These are phyloP conservation scores for Hypomecis punctinalis DNA, from an alignment of 2,888 invertebrate genomes.

Conservation along the genomic window DNA sequence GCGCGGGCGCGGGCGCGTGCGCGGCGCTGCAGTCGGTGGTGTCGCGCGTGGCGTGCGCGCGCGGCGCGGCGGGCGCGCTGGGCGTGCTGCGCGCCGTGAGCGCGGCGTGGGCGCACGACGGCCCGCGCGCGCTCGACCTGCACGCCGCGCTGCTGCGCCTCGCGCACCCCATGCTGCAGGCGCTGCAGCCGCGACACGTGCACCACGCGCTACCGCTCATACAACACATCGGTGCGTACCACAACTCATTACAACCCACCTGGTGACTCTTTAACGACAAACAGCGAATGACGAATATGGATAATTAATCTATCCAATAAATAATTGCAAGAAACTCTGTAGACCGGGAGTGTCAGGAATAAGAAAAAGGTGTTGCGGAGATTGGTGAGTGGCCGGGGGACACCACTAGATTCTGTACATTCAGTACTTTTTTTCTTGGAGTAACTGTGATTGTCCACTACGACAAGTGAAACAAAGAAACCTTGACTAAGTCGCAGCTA, in stretches of 20 bases:
- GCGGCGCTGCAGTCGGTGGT: slow-evolving; percentile 68
- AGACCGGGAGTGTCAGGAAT: no score
- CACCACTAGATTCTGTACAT: no score
- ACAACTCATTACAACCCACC: no score
- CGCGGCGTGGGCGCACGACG: slow-evolving; percentile 88
- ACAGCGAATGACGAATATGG: slow-evolving; percentile 64
- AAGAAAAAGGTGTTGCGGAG: no score
- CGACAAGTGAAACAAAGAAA: no score
- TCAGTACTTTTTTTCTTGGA: no score
- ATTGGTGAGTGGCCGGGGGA: no score
- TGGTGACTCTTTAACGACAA: no score
- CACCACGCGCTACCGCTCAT: slow-evolving; percentile 87
- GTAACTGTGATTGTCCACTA: no score
- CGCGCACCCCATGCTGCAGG: slow-evolving; percentile 89
- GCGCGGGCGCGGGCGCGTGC: slow-evolving; percentile 74
- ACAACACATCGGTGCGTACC: slow-evolving; percentile 84
- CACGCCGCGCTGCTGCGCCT: slow-evolving; percentile 85
- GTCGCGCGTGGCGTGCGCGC: slow-evolving; percentile 70
- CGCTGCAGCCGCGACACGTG: slow-evolving; percentile 87
- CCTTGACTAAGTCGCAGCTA: no score
- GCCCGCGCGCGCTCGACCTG: slow-evolving; percentile 52
- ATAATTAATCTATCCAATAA: no score
- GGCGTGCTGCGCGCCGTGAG: slow-evolving; percentile 68
- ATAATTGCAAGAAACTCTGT: no score
- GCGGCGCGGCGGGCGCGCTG: slow-evolving; percentile 64